Conservation (phyloP, 2,113 vertebrate genomes). For the Psittacus erithacus region DNA sequence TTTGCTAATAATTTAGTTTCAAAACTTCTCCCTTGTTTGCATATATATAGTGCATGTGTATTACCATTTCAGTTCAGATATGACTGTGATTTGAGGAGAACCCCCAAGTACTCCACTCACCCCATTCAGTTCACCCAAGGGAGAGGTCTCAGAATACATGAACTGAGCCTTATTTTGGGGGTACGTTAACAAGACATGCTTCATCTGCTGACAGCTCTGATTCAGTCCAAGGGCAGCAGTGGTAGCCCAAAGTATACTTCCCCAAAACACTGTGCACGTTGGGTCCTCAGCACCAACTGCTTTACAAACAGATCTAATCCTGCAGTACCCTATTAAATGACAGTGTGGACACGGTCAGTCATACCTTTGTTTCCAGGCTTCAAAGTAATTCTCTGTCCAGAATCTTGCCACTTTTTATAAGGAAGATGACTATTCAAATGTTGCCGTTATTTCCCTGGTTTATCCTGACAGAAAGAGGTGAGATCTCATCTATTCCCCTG, state of each 20-base stretch:
- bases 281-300: not conserved
- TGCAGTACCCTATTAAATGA: not conserved
- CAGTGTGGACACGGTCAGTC: not conserved
- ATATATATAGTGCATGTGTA: not conserved
- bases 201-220: not conserved
- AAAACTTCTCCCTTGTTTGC: not conserved
- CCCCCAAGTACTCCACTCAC: not conserved
- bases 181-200: not conserved
- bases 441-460: not conserved
- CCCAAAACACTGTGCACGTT: not conserved
- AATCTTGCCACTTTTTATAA: not conserved
- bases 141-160: not conserved
- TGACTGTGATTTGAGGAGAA: not conserved
- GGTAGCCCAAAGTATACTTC: not conserved
- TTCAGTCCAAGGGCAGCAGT: not conserved
- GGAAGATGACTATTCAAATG: not conserved
- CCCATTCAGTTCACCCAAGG: rapidly evolving
- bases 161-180: not conserved
- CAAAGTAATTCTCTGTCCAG: not conserved
- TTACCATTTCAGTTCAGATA: not conserved
- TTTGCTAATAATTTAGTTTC: not conserved
- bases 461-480: not conserved
- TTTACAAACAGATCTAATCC: not conserved
- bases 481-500: not conserved
- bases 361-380: not conserved